Evolutionary conservation across 1,140 invertebrate species (phyloP), one percentile per base, ranked within the genome.

Genomic region (Drosophila pseudoobscura): DNA sequence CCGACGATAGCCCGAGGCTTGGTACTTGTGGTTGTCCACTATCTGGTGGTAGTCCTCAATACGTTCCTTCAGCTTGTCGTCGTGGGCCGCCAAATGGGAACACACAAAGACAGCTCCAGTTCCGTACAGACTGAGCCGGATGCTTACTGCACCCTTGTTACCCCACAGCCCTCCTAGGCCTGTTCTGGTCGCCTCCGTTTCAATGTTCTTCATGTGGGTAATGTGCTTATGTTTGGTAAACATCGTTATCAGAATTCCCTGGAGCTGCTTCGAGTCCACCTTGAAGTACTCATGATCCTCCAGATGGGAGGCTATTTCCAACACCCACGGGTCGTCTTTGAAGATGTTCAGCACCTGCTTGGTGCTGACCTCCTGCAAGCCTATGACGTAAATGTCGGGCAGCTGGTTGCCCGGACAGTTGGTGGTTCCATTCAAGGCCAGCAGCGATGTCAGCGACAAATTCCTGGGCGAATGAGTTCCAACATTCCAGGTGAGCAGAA

Each of bases 1-100:
- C 79, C 95, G 95, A 6, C 93, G 93, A 41, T 96, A 97, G 76
- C 96, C 94, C 15, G 92, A 85, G 47, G 95, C 93, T 56, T 94
- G 93, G 85, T 96, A 97, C 35, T 92, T 90, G 88, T 96, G 95
- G 71, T 94, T 93, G 69, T 94, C 94, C 9, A 96, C 93, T 55
- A 99, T 98, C 46, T 94, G 94, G 91, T 97, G 95, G 90, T 97
- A 98, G 90, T 98, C 97, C n/a, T 94, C 93, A 17, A 99, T 95
- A 62, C 97, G 93, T 75, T 97, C 96, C 47, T 94, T 93, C 20
- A 97, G 92, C 53, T 95, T 93, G 49, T 96, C 93, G 84, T 97
- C 96, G 89, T 98, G 97, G 22, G 98, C 95, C 41, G 97, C 96
- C 60, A 99, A 92, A 92, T 99, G 98, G 31, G 95, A 94, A 89